Evolutionary conservation across 2,888 invertebrate genomes (phyloP), one percentile per base, ranked within the genome.

Genomic region (Trachelus tabidus): DNA sequence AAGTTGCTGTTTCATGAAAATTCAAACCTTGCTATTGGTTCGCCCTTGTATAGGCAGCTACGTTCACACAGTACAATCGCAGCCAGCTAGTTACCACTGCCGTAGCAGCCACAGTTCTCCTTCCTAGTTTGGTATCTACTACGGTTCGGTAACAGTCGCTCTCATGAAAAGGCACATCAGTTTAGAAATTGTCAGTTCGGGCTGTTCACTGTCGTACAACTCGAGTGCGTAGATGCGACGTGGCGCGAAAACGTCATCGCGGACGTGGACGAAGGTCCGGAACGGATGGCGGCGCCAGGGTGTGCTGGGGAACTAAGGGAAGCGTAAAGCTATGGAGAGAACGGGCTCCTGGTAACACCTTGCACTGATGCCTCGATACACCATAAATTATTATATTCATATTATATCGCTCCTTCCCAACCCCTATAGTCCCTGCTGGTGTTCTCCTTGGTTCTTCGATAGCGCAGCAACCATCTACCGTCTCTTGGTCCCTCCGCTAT

Each of bases 341-440:
- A 76, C 79, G 81, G 85, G 83, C 73, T 81, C 82, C 81, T 81
- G 87, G 88, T 78, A 85, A 88, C 88, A 88, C 86, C 88, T 88
- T 87, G 88, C 87, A 79, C 84, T 86, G 88, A 88, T 88, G 84
- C 82, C 87, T 83, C 87, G 86, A 88, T 88, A 88, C 87, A 86
- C 86, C 85, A 85, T 88, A 87, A 88, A 88, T 88, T 87, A 87
- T 88, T 86, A 82, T 86, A 86, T 86, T 88, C 86, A 85, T 85
- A 87, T 87, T 84, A 85, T 85, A 86, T 83, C 79, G 81, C 71
- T 71, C 71, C 71, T 71, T 2, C 11, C 71, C 31, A 71, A 71
- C 71, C 33, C 71, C 71, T 71, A 23, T 15, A 71, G 71, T 34
- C 77, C 77, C 77, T 77, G 79, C 78, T n/a, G n/a, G n/a, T 73